phyloP scores from a whole-genome alignment of 2,888 invertebrate genomes.

The Leptothorax acervorum region DNA sequence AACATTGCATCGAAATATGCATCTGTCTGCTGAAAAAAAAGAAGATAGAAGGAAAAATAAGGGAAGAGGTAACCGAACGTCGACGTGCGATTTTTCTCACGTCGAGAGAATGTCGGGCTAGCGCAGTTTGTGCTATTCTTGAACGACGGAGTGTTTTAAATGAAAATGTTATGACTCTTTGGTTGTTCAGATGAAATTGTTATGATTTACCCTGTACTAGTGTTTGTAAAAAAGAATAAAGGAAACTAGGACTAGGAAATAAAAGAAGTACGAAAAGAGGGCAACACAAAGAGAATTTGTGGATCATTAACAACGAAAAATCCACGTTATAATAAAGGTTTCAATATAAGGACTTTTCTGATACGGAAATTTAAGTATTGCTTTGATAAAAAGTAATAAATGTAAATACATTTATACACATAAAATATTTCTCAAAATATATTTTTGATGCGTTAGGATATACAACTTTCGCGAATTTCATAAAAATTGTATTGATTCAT shows the following conservation, averaged over 20 bases:
- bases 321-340: not conserved
- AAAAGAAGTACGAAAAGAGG: not conserved
- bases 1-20: not conserved
- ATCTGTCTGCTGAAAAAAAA: not conserved
- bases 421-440: not conserved
- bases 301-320: not conserved
- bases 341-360: not conserved
- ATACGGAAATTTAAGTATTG: not conserved
- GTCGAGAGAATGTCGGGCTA: not conserved
- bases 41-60: not conserved
- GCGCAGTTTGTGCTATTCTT: conserved; percentile 7
- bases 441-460: not conserved
- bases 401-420: not conserved
- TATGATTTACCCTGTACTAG: not conserved
- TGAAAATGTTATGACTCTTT: conserved; percentile 36
- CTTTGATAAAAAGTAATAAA: not conserved
- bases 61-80: not conserved
- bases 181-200: conserved; percentile 30
- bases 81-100: conserved; percentile 37
- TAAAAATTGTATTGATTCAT: not conserved
- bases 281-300: not conserved
- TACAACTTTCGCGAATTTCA: not conserved
- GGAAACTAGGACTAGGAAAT: not conserved
- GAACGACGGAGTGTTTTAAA: conserved; percentile 25
- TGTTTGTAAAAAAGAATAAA: not conserved